Evolutionary conservation across 2,113 vertebrate species (phyloP), one percentile per base, ranked within the genome.

Genomic region (Daphoenositta chrysoptera): DNA sequence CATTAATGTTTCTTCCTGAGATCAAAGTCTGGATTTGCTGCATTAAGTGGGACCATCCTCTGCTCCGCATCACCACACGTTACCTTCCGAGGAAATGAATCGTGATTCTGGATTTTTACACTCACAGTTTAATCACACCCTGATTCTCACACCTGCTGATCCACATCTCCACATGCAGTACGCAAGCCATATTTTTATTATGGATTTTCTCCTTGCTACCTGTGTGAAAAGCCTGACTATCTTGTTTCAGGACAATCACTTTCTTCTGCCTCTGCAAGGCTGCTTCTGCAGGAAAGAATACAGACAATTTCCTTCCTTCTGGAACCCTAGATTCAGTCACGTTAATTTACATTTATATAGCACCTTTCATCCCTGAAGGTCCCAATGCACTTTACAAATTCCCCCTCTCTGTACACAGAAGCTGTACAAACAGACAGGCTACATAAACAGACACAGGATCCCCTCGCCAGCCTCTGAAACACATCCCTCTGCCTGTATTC

Each of bases 321-420:
- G 33, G 60, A 94, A 45, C 57, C 44, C 39, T 53, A 42, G 57
- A 39, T 72, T 82, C 73, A 87, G 69, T 27, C 87, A 68, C 1
- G 6, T 45, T 83, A 40, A 95, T 96, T 95, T 96, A 91, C 57
- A 94, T 95, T 89, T 96, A 94, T 87, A 95, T 83, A 72, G 78
- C 77, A 87, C 48, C 77, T 79, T 95, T 85, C 69, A 84, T 64
- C 77, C 73, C 91, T 45, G 53, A 91, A 71, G 69, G 94, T 81
- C 81, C 53, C 57, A 68, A 61, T 17, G 53, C 48, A 87, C 91
- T 87, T 65, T 44, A 47, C 76, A 82, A 84, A 68, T 37, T 78
- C 64, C 11, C 26, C n/a, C 28, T 39, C 37, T 83, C 73, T 69
- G 53, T 58, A 81, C 70, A 72, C 79, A 83, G 54, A 80, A 53